phyloP scores from a whole-genome alignment of 2,888 invertebrate species.

The Thereva unica region DNA sequence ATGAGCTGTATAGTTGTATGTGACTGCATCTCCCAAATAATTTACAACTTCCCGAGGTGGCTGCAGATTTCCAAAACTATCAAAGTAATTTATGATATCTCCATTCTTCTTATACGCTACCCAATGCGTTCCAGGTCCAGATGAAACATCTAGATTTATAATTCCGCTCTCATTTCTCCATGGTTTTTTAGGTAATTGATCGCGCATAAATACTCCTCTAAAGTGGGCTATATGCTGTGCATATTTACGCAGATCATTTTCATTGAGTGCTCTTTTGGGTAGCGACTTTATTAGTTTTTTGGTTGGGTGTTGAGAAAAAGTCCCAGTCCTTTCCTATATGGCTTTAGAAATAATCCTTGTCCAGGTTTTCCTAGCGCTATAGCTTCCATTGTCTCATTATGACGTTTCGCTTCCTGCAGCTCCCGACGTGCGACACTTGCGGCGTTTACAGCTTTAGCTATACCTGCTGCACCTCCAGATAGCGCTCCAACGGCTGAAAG shows the following conservation, averaged over 20 bases:
- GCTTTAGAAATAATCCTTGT: constrained; percentile 49
- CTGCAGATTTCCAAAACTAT: constrained; percentile 52
- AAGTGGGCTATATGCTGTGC: constrained; percentile 48
- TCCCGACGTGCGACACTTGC: constrained; percentile 48
- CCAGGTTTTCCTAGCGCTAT: constrained; percentile 51
- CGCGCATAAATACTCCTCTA: constrained; percentile 46
- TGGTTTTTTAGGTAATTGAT: constrained; percentile 34
- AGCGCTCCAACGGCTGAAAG: constrained; percentile 50
- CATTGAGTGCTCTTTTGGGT: constrained; percentile 42
- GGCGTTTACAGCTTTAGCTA: constrained; percentile 51
- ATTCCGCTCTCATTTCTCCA: constrained; percentile 35
- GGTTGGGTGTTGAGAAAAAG: constrained; percentile 24
- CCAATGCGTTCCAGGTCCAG: constrained; percentile 51
- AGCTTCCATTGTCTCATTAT: constrained; percentile 53
- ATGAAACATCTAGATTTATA: constrained; percentile 45
- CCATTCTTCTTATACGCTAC: constrained; percentile 50
- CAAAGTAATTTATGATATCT: constrained; percentile 49
- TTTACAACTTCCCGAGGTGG: constrained; percentile 48
- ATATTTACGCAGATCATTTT: constrained; percentile 47
- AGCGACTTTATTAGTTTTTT: constrained; percentile 48
- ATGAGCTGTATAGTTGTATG: constrained; percentile 47
- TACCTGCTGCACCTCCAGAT: constrained; percentile 51
- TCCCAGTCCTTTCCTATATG: constrained; percentile 44
- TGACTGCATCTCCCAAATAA: constrained; percentile 44
- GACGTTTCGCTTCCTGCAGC: constrained; percentile 48